phyloP scores from a whole-genome alignment of 2,888 invertebrate species.

The Drosophila siamana region DNA sequence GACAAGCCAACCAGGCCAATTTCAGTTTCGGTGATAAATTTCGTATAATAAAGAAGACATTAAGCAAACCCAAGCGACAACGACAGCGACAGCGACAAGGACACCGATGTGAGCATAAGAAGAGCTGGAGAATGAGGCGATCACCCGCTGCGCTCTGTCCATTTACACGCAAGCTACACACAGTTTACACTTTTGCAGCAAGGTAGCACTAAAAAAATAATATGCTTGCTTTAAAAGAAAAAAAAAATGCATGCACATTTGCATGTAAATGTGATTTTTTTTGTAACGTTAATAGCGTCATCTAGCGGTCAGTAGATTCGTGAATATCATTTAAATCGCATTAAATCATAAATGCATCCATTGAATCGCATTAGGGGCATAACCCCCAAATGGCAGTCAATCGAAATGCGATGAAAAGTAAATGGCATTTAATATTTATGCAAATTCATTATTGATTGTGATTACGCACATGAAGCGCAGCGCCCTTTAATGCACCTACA shows the following conservation, averaged over 20 bases:
- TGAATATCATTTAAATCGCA: conserved; percentile 12
- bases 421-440: conserved; percentile 67
- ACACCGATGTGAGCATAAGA: conserved; percentile 20
- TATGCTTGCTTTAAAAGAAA: conserved; percentile 45
- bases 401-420: conserved; percentile 34
- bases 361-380: conserved; percentile 11
- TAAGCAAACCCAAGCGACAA: conserved; percentile 75
- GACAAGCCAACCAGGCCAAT: conserved; percentile 70
- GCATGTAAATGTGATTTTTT: conserved; percentile 61
- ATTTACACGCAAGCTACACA: conserved; percentile 19
- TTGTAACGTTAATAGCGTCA: not conserved
- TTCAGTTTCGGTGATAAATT: conserved; percentile 81
- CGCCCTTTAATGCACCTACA: conserved; percentile 10
- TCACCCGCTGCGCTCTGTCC: conserved; percentile 53
- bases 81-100: conserved; percentile 32
- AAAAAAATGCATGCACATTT: conserved; percentile 54
- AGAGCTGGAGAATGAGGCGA: conserved; percentile 34
- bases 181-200: conserved; percentile 65
- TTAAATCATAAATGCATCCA: conserved; percentile 16
- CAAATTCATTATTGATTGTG: conserved; percentile 67
- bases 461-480: conserved; percentile 32
- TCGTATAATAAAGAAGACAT: conserved; percentile 82
- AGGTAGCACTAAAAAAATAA: conserved; percentile 44
- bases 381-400: conserved; percentile 25
- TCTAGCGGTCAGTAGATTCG: not conserved